Conservation (phyloP, 2,797 vertebrate genomes). For the Apogon talboti region DNA sequence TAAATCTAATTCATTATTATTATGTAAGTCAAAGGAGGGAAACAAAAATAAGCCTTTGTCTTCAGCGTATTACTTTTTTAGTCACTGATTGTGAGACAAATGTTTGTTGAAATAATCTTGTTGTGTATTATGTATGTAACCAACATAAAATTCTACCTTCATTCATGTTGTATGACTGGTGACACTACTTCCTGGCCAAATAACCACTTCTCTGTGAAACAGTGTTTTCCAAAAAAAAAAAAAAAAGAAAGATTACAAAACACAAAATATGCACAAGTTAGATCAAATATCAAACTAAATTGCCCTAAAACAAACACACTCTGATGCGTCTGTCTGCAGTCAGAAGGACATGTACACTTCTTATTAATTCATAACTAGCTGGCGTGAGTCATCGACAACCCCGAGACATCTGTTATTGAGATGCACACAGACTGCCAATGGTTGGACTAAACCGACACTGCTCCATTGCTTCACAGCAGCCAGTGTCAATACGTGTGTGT, state of each 20-base stretch:
- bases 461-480: slow-evolving; percentile 47
- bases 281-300: slow-evolving; percentile 6
- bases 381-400: slow-evolving; percentile 52
- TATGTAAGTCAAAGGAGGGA: too few species aligned
- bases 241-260: background rate
- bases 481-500: slow-evolving; percentile 44
- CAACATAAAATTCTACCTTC: too few species aligned
- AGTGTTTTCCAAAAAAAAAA: background rate
- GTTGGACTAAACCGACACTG: slow-evolving; percentile 35
- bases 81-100: too few species aligned
- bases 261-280: slow-evolving; percentile 1
- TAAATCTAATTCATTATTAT: too few species aligned
- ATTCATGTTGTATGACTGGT: too few species aligned
- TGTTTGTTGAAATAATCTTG: too few species aligned
- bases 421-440: slow-evolving; percentile 48
- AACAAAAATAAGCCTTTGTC: too few species aligned
- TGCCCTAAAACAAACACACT: slow-evolving; percentile 1
- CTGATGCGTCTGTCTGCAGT: slow-evolving; percentile 7
- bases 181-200: too few species aligned
- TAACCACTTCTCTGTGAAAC: background rate
- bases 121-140: too few species aligned
- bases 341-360: slow-evolving; percentile 16
- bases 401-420: slow-evolving; percentile 61
- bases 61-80: too few species aligned
- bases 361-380: slow-evolving; percentile 52